A percentile compares a stretch with the other conserved stretches of the same genome.
phyloP scores from a whole-genome alignment of 2,797 vertebrate genomes.

The Cottoperca gobio region DNA sequence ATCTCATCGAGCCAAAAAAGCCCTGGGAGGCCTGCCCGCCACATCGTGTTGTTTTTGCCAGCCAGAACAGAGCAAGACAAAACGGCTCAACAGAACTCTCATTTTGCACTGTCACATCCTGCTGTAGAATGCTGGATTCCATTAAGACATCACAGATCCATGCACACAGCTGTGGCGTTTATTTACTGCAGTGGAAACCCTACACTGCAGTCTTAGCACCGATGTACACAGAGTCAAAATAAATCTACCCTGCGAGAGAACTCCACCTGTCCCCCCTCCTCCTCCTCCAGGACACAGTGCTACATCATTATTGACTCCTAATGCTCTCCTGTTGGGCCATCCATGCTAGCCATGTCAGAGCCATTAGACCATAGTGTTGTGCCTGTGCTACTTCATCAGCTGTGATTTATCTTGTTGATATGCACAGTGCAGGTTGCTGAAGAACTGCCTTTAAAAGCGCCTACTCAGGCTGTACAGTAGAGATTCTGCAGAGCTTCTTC shows the following conservation, averaged over 20 bases:
- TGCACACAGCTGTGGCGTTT: conserved; percentile 56
- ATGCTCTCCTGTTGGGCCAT: conserved; percentile 47
- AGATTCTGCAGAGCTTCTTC: conserved; percentile 18
- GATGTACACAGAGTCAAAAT: conserved; percentile 58
- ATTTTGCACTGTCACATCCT: conserved; percentile 74
- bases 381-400: conserved; percentile 63
- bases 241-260: conserved; percentile 57
- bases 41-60: conserved; percentile 68
- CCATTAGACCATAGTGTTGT: conserved; percentile 60
- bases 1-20: conserved; percentile 73
- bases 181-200: conserved; percentile 62
- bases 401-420: conserved; percentile 75
- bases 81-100: conserved; percentile 70
- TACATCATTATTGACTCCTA: conserved; percentile 80
- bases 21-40: conserved; percentile 59
- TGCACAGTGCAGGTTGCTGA: conserved; percentile 55
- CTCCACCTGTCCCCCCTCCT: conserved; percentile 44
- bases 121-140: conserved; percentile 62
- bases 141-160: conserved; percentile 75
- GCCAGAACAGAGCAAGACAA: conserved; percentile 69
- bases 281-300: conserved; percentile 42
- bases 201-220: conserved; percentile 61
- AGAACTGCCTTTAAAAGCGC: conserved; percentile 43
- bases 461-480: conserved; percentile 23
- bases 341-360: conserved; percentile 56